Percentiles rank a stretch among this genome's conserved stretches.
Evolutionary conservation across 2,797 vertebrate genomes (phyloP).

Genomic region (Cottoperca gobio): DNA sequence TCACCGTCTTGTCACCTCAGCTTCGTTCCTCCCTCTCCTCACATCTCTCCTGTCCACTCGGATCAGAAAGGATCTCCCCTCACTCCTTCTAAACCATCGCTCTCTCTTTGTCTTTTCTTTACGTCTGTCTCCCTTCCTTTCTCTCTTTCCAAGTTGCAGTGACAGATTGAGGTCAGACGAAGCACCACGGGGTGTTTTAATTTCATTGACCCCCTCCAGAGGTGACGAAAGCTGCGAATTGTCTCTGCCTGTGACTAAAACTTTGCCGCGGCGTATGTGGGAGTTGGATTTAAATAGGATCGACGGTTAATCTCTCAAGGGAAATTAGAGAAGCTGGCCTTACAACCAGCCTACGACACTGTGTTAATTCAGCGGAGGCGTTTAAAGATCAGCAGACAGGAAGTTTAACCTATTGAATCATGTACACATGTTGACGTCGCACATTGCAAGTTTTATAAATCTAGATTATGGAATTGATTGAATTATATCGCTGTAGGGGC

Average conservation of each 20-base stretch:
- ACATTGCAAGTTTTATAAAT: conserved; percentile 7
- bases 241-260: conserved; percentile 73
- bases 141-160: conserved; percentile 63
- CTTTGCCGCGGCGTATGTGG: conserved; percentile 54
- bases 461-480: neutral
- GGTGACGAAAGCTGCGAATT: conserved; percentile 75
- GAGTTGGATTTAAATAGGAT: conserved; percentile 69
- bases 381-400: conserved; percentile 30
- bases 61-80: conserved; percentile 53
- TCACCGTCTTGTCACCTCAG: conserved; percentile 38
- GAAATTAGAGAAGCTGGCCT: conserved; percentile 59
- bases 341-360: conserved; percentile 26
- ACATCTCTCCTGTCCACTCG: conserved; percentile 43
- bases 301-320: conserved; percentile 53
- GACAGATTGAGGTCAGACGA: conserved; percentile 85
- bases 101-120: conserved; percentile 42
- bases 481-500: neutral
- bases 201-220: conserved; percentile 82
- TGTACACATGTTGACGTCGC: conserved; percentile 12
- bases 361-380: conserved; percentile 38
- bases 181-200: conserved; percentile 79
- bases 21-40: conserved; percentile 16
- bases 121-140: conserved; percentile 31
- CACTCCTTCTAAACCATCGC: conserved; percentile 11
- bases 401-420: conserved; percentile 35